A percentile compares a stretch with the other conserved stretches of the same genome.
phyloP scores from a whole-genome alignment of 2,797 vertebrate genomes.

The Otus scops region DNA sequence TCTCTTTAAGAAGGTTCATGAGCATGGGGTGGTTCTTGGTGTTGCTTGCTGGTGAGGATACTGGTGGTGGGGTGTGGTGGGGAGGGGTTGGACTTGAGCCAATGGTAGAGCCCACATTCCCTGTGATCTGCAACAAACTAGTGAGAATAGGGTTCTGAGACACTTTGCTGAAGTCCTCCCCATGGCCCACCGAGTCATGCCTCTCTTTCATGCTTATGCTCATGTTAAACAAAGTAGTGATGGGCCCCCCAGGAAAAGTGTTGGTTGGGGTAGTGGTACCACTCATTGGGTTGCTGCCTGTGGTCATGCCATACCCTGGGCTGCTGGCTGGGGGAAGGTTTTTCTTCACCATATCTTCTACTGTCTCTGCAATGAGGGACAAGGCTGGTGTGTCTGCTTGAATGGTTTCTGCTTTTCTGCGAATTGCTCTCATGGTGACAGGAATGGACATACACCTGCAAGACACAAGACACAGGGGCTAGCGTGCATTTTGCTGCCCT shows the following conservation, averaged over 20 bases:
- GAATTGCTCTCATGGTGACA: slow-evolving; percentile 97
- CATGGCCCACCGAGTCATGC: slow-evolving; percentile 83
- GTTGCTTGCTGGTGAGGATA: slow-evolving; percentile 96
- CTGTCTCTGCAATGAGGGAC: slow-evolving; percentile 95
- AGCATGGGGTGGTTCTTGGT: slow-evolving; percentile 99
- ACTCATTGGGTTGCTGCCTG: slow-evolving; percentile 86
- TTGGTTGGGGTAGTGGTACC: slow-evolving; percentile 89
- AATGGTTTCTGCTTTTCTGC: slow-evolving; percentile 97
- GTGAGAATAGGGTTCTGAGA: slow-evolving; percentile 98
- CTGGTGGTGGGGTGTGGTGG: slow-evolving; percentile 94
- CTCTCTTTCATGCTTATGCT: slow-evolving; percentile 84
- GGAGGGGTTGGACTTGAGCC: slow-evolving; percentile 92
- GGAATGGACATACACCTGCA: slow-evolving; percentile 98
- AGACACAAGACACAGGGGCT: slow-evolving; percentile 3
- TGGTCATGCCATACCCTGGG: slow-evolving; percentile 92
- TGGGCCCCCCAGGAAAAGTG: slow-evolving; percentile 88
- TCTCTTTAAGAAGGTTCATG: slow-evolving; percentile 98
- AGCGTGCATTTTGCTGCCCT: not conserved
- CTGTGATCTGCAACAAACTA: slow-evolving; percentile 95
- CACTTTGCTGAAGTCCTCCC: slow-evolving; percentile 97
- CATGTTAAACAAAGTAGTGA: slow-evolving; percentile 88
- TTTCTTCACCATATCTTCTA: slow-evolving; percentile 98
- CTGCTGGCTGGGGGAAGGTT: slow-evolving; percentile 94
- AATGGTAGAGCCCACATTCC: slow-evolving; percentile 88
- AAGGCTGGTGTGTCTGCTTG: slow-evolving; percentile 97